A percentile compares a stretch with the other conserved stretches of the same genome.
Evolutionary conservation across 2,113 vertebrate genomes (phyloP).

Genomic region (Rhineura floridana): DNA sequence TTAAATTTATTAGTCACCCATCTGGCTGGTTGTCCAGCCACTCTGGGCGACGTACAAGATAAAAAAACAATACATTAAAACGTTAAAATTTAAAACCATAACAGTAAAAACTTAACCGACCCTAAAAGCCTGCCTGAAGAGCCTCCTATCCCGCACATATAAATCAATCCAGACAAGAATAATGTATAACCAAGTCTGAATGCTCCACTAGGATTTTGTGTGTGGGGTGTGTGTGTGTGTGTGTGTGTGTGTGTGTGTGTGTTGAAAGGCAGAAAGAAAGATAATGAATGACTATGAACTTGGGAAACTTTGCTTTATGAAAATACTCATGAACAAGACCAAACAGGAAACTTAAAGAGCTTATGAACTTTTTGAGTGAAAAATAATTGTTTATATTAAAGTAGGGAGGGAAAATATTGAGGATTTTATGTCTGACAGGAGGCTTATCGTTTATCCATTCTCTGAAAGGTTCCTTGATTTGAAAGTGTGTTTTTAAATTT

Average conservation of each 20-base stretch:
- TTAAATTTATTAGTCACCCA: too few relatives aligned
- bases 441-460: constrained; percentile 60
- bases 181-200: not conserved
- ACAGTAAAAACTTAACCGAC: too few relatives aligned
- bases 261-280: not conserved
- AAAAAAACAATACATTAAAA: too few relatives aligned
- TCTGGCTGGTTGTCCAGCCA: too few relatives aligned
- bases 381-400: constrained; percentile 44
- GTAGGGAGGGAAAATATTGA: not conserved
- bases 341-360: constrained; percentile 23
- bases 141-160: constrained; percentile 3
- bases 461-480: constrained; percentile 49
- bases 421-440: constrained; percentile 58
- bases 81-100: too few relatives aligned
- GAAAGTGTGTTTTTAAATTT: constrained; percentile 29
- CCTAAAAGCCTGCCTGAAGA: too few relatives aligned
- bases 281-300: not conserved
- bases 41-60: too few relatives aligned
- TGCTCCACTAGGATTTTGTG: not conserved
- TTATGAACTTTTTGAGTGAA: constrained; percentile 12
- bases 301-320: constrained; percentile 1
- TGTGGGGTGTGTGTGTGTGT: not conserved
- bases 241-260: not conserved
- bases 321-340: constrained; percentile 38
- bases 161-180: constrained; percentile 19